These are phyloP conservation scores for Coptodon bakossiorum DNA, from an alignment of 2,113 vertebrate genomes.

Conservation along the genomic window DNA sequence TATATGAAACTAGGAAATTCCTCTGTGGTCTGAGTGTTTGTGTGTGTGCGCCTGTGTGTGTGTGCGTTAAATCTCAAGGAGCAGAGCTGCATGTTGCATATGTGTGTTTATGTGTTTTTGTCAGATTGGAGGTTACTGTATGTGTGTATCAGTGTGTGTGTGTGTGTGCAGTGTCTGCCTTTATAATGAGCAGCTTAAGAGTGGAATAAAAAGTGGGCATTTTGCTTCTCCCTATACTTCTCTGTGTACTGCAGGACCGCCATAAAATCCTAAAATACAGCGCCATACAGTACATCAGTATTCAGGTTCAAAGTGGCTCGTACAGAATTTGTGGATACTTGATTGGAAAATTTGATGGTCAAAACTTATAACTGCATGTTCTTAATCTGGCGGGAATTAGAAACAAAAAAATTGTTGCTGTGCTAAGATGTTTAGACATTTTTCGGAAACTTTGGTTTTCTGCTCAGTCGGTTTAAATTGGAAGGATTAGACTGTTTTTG, in stretches of 20 bases:
- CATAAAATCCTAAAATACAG: background rate
- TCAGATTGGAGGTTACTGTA: background rate
- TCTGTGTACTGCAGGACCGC: background rate
- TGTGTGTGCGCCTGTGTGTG: background rate
- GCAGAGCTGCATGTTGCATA: background rate
- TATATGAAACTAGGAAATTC: slow-evolving; percentile 75
- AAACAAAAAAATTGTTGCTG: background rate
- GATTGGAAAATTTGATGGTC: background rate
- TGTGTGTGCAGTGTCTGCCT: slow-evolving; percentile 2
- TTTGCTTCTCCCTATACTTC: background rate
- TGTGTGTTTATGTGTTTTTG: background rate
- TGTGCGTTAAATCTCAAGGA: background rate
- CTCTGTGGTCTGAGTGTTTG: slow-evolving; percentile 41
- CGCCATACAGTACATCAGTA: background rate
- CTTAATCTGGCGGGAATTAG: background rate
- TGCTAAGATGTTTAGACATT: background rate
- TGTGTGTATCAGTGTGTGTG: background rate
- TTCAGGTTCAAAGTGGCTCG: background rate
- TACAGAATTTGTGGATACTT: background rate
- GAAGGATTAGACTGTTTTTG: background rate
- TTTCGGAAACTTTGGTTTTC: background rate
- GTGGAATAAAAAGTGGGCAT: slow-evolving; percentile 21
- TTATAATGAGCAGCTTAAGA: slow-evolving; percentile 36
- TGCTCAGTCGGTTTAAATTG: background rate
- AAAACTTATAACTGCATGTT: background rate